Conservation (phyloP, 1,140 invertebrate genomes). For the Drosophila ambigua region DNA sequence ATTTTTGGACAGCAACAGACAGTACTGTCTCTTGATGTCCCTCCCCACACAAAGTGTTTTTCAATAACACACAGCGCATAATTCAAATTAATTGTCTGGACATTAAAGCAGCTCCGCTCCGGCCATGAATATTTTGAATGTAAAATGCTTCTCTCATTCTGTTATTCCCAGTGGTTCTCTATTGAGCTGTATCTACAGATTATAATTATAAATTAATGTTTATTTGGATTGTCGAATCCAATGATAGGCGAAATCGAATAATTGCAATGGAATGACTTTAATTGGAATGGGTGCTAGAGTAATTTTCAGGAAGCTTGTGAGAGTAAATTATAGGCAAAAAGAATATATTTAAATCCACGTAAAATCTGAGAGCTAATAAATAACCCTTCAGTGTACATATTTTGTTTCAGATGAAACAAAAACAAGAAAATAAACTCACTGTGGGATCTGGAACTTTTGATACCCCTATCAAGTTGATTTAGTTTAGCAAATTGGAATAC, state of each 20-base stretch:
- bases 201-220: slow-evolving; percentile 31
- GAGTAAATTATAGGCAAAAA: too few relatives aligned
- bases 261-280: background rate
- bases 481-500: too few relatives aligned
- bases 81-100: slow-evolving; percentile 67
- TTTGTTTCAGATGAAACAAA: too few relatives aligned
- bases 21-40: slow-evolving; percentile 24
- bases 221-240: slow-evolving; percentile 19
- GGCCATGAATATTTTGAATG: slow-evolving; percentile 45
- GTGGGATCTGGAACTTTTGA: too few relatives aligned
- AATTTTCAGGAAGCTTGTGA: too few relatives aligned
- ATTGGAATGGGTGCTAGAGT: too few relatives aligned
- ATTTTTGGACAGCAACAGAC: slow-evolving; percentile 16
- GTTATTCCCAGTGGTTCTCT: slow-evolving; percentile 1
- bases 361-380: too few relatives aligned
- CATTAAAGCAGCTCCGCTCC: slow-evolving; percentile 33
- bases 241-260: background rate
- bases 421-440: too few relatives aligned
- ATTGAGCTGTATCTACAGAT: slow-evolving; percentile 28
- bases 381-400: too few relatives aligned
- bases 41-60: slow-evolving; percentile 41
- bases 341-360: too few relatives aligned
- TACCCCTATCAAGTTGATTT: too few relatives aligned
- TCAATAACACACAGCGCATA: slow-evolving; percentile 57
- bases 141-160: slow-evolving; percentile 17